Conservation (phyloP, 2,113 vertebrate species). For the Plecotus auritus region DNA sequence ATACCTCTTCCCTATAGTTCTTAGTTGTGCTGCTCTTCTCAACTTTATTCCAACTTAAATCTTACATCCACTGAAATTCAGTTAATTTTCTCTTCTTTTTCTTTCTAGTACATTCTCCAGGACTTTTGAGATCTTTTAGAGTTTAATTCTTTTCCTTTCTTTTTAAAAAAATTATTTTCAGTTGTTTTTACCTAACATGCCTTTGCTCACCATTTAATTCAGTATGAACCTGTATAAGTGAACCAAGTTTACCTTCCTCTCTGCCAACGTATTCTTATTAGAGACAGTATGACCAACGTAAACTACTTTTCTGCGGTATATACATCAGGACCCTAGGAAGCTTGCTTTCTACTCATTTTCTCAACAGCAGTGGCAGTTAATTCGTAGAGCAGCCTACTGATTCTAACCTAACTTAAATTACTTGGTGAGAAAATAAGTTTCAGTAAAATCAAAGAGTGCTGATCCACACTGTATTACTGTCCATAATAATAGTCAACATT, state of each 20-base stretch:
- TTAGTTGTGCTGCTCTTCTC: background rate
- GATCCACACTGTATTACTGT: background rate
- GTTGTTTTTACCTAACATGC: background rate
- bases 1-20: background rate
- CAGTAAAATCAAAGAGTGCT: background rate
- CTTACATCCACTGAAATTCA: background rate
- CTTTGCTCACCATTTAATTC: background rate
- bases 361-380: background rate
- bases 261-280: background rate
- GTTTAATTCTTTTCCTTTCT: background rate
- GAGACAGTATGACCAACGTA: background rate
- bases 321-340: background rate
- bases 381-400: background rate
- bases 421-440: background rate
- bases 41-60: background rate
- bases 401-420: conserved; percentile 10
- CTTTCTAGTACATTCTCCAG: background rate
- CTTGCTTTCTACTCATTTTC: background rate
- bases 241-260: background rate
- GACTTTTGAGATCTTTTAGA: background rate
- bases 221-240: background rate
- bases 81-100: background rate
- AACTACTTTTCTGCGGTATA: background rate
- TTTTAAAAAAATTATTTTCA: background rate
- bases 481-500: background rate